Conservation (phyloP, 2,113 vertebrate species). For the Zosterops borbonicus region DNA sequence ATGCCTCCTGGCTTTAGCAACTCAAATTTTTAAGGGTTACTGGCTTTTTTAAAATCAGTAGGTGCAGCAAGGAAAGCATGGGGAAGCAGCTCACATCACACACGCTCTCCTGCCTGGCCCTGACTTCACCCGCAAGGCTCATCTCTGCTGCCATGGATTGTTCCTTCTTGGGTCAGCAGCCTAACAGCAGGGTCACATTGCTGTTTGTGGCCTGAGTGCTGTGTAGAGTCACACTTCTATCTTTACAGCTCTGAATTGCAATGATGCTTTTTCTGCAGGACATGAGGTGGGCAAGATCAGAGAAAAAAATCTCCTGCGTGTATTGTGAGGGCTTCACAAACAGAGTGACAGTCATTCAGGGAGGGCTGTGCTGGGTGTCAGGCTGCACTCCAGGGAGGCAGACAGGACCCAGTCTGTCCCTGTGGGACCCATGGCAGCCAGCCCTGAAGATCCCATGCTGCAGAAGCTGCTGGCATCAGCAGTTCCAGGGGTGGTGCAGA, state of each 20-base stretch:
- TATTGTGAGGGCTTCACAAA: neutral
- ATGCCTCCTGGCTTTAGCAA: neutral
- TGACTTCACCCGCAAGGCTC: neutral
- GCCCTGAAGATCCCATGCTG: neutral
- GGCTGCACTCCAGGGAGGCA: neutral
- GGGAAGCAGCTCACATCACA: neutral
- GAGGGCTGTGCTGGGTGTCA: neutral
- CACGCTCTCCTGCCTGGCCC: neutral
- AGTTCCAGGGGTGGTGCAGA: neutral
- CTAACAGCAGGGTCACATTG: neutral
- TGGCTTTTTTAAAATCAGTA: neutral
- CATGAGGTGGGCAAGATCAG: neutral
- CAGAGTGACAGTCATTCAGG: accelerated
- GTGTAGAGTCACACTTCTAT: neutral
- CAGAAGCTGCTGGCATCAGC: neutral
- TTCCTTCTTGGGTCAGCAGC: neutral
- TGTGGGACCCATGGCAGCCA: neutral
- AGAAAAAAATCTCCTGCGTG: neutral
- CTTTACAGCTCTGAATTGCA: neutral
- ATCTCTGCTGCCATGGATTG: neutral
- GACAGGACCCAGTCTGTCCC: neutral
- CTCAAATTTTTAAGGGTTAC: neutral
- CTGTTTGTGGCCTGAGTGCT: neutral
- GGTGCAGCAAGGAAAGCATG: neutral
- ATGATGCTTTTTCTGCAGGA: neutral